Percentiles rank a stretch among this genome's conserved stretches.
These are phyloP conservation scores for Phainopepla nitens DNA, from an alignment of 2,113 vertebrate species.

Conservation along the genomic window DNA sequence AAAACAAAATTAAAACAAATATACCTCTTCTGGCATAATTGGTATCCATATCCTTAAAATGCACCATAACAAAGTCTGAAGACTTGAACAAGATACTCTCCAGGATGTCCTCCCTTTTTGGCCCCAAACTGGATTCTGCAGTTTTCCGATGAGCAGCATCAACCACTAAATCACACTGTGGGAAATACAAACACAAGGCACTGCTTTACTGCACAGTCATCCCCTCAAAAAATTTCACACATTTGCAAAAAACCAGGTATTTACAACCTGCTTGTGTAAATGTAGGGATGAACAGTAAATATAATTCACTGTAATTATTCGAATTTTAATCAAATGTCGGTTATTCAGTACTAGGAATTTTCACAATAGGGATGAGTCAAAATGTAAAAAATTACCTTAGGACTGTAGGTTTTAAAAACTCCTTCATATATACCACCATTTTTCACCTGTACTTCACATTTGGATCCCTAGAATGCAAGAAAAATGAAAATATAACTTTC, in stretches of 20 bases:
- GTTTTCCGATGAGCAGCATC: conserved; percentile 95
- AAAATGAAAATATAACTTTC: background rate
- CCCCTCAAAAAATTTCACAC: background rate
- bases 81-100: conserved; percentile 97
- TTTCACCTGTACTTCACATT: conserved; percentile 99
- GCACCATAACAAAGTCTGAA: conserved; percentile 93
- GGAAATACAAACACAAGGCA: background rate
- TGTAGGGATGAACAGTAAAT: background rate
- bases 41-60: conserved; percentile 96
- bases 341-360: background rate
- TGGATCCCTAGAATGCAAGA: conserved; percentile 85
- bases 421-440: conserved; percentile 96
- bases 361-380: background rate
- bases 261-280: background rate
- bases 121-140: conserved; percentile 82
- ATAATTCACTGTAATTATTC: background rate
- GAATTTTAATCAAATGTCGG: background rate
- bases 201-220: background rate
- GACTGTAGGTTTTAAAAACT: conserved; percentile 98
- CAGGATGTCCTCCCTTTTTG: conserved; percentile 93
- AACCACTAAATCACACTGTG: conserved; percentile 93
- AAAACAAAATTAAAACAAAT: background rate
- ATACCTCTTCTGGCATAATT: conserved; percentile 96
- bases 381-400: conserved; percentile 83
- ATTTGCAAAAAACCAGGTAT: background rate